Conservation (phyloP, 2,113 vertebrate species). For the Xiphophorus maculatus region DNA sequence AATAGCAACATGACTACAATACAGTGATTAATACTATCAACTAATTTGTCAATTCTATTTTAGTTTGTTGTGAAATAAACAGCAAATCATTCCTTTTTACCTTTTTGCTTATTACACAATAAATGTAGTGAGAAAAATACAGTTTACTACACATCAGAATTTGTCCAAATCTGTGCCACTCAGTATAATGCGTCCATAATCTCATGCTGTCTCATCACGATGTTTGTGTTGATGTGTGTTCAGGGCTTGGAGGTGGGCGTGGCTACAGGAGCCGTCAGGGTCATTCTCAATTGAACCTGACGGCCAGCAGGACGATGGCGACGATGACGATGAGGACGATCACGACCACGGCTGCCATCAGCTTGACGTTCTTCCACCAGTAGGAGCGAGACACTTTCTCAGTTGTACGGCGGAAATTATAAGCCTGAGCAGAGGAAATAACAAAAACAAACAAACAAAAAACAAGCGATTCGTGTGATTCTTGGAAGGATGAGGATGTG, state of each 20-base stretch:
- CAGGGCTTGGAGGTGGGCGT: slow-evolving; percentile 1
- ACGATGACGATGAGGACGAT: slow-evolving; percentile 82
- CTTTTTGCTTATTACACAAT: too few species aligned
- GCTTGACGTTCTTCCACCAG: slow-evolving; percentile 93
- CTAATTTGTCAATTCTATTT: too few species aligned
- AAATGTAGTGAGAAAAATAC: too few species aligned
- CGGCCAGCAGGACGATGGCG: slow-evolving; percentile 87
- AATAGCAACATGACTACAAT: too few species aligned
- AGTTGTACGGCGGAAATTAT: slow-evolving; percentile 89
- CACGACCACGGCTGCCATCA: slow-evolving; percentile 85
- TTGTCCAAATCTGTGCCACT: too few species aligned
- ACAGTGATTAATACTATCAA: too few species aligned
- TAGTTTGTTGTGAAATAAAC: too few species aligned
- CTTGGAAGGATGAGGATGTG: too few species aligned
- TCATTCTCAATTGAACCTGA: slow-evolving; percentile 39
- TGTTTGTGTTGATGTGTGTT: slow-evolving; percentile 14
- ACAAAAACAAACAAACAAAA: background rate
- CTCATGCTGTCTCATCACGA: too few species aligned
- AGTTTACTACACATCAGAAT: too few species aligned
- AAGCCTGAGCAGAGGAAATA: slow-evolving; percentile 77
- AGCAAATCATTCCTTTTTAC: too few species aligned
- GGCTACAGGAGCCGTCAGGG: slow-evolving; percentile 18
- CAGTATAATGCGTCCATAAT: too few species aligned
- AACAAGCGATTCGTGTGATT: background rate
- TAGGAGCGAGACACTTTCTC: slow-evolving; percentile 88